Evolutionary conservation across 2,888 invertebrate species (phyloP).

Genomic region (Gasteruption jaculator): DNA sequence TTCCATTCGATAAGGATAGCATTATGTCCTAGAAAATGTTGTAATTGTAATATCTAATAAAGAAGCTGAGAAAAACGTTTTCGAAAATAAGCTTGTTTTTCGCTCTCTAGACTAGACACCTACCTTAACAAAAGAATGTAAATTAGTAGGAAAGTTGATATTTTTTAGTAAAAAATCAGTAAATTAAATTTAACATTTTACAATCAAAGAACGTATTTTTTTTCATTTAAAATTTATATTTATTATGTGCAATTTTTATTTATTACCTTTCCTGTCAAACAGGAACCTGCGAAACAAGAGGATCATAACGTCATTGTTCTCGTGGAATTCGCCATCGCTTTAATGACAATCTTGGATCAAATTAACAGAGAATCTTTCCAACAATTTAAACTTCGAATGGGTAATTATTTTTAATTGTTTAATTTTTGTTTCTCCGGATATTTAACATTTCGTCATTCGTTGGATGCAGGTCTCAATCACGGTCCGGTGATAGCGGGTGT

Average conservation of each 20-base stretch:
- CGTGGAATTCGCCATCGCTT: conserved; percentile 90
- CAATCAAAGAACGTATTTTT: not conserved
- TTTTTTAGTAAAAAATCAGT: not conserved
- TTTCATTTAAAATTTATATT: too few species aligned
- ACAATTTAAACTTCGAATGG: conserved; percentile 90
- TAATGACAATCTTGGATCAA: conserved; percentile 89
- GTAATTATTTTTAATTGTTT: conserved; percentile 53
- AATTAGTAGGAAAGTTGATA: too few species aligned
- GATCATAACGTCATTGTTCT: conserved; percentile 84
- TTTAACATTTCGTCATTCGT: conserved; percentile 18
- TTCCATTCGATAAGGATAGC: too few species aligned
- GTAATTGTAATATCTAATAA: too few species aligned
- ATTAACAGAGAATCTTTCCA: conserved; percentile 97
- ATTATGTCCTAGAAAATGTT: too few species aligned
- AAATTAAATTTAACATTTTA: conserved; percentile 1
- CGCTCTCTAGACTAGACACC: too few species aligned
- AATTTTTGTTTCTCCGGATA: not conserved
- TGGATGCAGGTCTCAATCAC: conserved; percentile 81
- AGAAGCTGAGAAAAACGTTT: too few species aligned
- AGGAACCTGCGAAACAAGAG: conserved; percentile 57
- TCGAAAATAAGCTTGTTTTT: too few species aligned
- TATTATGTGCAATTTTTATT: conserved; percentile 3
- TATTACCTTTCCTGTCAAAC: conserved; percentile 13
- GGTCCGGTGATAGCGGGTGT: conserved; percentile 95
- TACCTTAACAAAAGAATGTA: too few species aligned